Conservation (phyloP, 2,113 vertebrate species). For the Poecile atricapillus region DNA sequence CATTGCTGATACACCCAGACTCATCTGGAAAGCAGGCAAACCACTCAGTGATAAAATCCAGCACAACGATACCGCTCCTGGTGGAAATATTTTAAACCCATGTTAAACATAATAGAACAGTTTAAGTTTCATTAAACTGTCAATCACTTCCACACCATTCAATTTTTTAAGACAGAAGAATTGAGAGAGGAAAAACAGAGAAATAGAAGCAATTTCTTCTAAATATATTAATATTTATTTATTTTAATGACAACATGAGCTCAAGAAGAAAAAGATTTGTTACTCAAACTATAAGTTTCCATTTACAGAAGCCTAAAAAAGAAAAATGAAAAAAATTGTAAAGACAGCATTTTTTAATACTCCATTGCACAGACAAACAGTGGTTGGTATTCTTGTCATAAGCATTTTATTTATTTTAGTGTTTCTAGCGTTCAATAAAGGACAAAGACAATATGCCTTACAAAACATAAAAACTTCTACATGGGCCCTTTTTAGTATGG, state of each 20-base stretch:
- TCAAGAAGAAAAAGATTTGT: not conserved
- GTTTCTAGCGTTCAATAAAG: not conserved
- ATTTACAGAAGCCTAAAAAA: not conserved
- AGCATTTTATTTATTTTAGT: not conserved
- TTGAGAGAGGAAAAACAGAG: not conserved
- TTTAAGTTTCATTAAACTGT: not conserved
- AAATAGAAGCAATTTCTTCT: not conserved
- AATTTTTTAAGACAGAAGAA: not conserved
- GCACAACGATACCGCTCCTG: rapidly evolving
- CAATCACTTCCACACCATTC: not conserved
- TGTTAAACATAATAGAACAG: not conserved
- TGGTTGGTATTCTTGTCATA: not conserved
- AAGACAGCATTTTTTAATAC: not conserved
- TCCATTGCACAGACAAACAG: not conserved
- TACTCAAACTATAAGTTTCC: not conserved
- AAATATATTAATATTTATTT: not conserved
- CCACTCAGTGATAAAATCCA: not conserved
- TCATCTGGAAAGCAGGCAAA: not conserved
- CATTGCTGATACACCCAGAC: not conserved
- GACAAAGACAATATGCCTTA: not conserved
- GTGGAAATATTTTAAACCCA: not conserved
- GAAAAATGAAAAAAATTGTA: not conserved
- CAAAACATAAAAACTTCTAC: not conserved
- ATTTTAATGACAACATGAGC: not conserved
- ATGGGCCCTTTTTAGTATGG: not conserved